A percentile compares a stretch with the other conserved stretches of the same genome.
Evolutionary conservation across 2,888 invertebrate species (phyloP).

Genomic region (Metacarcinus magister): DNA sequence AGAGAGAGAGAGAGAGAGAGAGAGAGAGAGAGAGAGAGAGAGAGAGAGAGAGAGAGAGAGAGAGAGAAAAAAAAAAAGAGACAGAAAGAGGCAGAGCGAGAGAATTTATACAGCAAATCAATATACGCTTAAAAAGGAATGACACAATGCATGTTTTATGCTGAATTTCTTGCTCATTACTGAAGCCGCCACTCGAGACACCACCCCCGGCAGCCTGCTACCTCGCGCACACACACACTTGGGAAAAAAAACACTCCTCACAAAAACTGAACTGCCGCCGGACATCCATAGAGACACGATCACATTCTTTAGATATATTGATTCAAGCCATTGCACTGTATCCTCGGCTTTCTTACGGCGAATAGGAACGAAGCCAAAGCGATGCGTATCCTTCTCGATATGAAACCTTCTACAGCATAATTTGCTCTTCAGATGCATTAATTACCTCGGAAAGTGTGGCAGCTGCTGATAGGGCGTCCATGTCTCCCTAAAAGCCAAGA

Average conservation of each 20-base stretch:
- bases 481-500: slow-evolving; percentile 61
- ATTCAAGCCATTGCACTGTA: not conserved
- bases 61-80: slow-evolving; percentile 43
- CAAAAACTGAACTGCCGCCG: not conserved
- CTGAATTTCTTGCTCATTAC: not conserved
- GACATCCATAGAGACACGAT: not conserved
- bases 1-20: slow-evolving; percentile 46
- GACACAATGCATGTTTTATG: slow-evolving; percentile 2
- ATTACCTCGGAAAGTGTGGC: slow-evolving; percentile 19
- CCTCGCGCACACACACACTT: not conserved
- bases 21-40: slow-evolving; percentile 50
- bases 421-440: slow-evolving; percentile 26
- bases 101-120: not conserved
- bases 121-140: not conserved
- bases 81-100: not conserved
- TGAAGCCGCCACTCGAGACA: not conserved
- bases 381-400: not conserved
- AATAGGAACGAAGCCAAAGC: not conserved
- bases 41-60: slow-evolving; percentile 31
- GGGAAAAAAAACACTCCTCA: not conserved
- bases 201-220: not conserved
- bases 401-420: slow-evolving; percentile 9
- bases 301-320: not conserved
- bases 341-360: not conserved
- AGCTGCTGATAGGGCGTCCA: slow-evolving; percentile 26